These are phyloP conservation scores for human DNA, from an alignment of 2,113 vertebrate species.

Conservation along the genomic window DNA sequence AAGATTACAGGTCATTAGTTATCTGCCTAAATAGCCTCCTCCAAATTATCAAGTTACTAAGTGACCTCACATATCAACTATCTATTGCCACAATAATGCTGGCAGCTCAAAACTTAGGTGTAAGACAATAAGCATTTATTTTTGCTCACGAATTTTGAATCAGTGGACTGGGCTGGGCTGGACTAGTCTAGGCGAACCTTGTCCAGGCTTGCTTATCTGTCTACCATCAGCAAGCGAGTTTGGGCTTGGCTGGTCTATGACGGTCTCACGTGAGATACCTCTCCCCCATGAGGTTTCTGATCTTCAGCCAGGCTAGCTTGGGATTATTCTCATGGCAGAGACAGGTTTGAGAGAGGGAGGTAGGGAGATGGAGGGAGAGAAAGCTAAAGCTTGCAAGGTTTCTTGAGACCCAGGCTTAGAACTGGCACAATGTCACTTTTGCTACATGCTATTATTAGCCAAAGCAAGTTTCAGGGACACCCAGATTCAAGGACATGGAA, in stretches of 20 bases:
- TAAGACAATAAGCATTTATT: neutral
- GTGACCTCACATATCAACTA: neutral
- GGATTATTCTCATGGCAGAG: neutral
- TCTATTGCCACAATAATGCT: neutral
- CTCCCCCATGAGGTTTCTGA: neutral
- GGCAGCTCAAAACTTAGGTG: neutral
- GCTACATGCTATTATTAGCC: neutral
- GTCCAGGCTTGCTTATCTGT: neutral
- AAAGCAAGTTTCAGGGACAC: neutral
- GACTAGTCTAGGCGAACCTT: neutral
- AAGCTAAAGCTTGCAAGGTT: neutral
- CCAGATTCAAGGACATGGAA: neutral
- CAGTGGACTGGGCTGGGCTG: neutral
- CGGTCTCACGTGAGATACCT: neutral
- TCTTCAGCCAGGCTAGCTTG: neutral
- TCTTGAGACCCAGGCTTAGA: neutral
- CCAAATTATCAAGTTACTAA: constrained; percentile 8
- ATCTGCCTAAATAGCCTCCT: neutral
- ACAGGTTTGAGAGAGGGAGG: neutral
- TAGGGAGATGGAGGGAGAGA: neutral
- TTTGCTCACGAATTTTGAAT: neutral
- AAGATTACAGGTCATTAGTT: neutral
- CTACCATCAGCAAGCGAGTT: neutral
- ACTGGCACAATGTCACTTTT: neutral
- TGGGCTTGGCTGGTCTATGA: neutral